Percentiles rank a stretch among this genome's conserved stretches.
These are phyloP conservation scores for Papilio protenor DNA, from an alignment of 2,888 invertebrate species.

Conservation along the genomic window DNA sequence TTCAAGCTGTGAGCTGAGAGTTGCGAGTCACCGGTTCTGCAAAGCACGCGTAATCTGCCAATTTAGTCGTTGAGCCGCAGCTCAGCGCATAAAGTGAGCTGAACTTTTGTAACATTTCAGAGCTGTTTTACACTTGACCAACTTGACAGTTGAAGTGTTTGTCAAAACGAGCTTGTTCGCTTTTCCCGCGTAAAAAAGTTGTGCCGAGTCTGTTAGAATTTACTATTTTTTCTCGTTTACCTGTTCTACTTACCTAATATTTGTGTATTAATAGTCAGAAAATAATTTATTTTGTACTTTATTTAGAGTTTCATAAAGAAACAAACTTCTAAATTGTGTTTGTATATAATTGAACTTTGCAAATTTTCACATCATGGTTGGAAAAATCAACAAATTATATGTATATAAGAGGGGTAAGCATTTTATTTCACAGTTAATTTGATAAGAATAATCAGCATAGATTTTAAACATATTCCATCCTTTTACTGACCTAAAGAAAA, in stretches of 20 bases:
- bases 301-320: background rate
- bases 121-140: background rate
- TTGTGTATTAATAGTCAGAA: background rate
- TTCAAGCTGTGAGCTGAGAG: too few species aligned
- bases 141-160: background rate
- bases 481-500: background rate
- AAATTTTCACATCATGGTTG: constrained; percentile 66
- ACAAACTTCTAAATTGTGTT: background rate
- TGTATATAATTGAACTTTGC: background rate
- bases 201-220: background rate
- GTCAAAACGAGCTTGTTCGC: background rate
- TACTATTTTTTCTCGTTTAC: background rate
- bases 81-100: too few species aligned
- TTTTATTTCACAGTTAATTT: constrained; percentile 9
- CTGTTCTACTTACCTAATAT: background rate
- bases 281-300: background rate
- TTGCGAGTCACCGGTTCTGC: too few species aligned
- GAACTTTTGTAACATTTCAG: too few species aligned
- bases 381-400: constrained; percentile 75
- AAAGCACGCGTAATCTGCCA: too few species aligned
- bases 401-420: constrained; percentile 80
- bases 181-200: constrained; percentile 10
- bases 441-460: background rate
- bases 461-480: background rate
- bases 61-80: too few species aligned